Evolutionary conservation across 2,113 vertebrate species (phyloP), one percentile per base, ranked within the genome.

Genomic region (Progne subis): DNA sequence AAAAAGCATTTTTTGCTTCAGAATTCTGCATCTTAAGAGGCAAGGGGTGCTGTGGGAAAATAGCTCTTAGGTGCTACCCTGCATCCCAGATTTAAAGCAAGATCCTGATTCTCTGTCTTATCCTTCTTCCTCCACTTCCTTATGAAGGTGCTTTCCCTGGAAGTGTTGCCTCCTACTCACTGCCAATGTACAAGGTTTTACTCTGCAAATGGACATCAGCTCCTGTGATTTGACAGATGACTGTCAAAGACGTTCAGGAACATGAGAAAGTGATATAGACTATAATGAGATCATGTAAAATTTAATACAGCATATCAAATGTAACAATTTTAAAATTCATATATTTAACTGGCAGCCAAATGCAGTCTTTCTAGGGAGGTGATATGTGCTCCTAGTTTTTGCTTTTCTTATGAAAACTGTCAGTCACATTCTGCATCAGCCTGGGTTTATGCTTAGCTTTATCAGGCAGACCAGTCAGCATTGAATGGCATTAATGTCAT

Each of bases 401-500:
- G 32, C 61, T 94, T 90, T 90, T 68, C 59, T 88, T 79, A 34
- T 89, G 61, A 79, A 80, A 96, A 82, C 32, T 90, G 44, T 72
- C 60, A 77, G 34, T 81, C 53, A 47, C 76, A 57, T 79, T 94
- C 37, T 88, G 29, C 44, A 65, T 39, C 78, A 91, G 21, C 26
- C 7, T 43, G 53, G 50, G 43, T 72, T 92, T 74, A 46, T 56
- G 29, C 47, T 71, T 63, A 81, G 29, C 64, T 92, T 94, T 96
- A 84, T 94, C 78, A 92, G 57, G n/a, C 69, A 82, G 39, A 93
- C 41, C 79, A 91, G 59, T 91, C 50, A 93, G 44, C 50, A 43
- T 47, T 81, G 60, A 95, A 90, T 18, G 39, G 21, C 70, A 81
- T 88, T 94, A 79, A 84, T 90, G 77, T 83, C 68, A 79, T 93